A percentile compares a stretch with the other conserved stretches of the same genome.
phyloP scores from a whole-genome alignment of 2,888 invertebrate genomes.

The Pachydiplax longipennis region DNA sequence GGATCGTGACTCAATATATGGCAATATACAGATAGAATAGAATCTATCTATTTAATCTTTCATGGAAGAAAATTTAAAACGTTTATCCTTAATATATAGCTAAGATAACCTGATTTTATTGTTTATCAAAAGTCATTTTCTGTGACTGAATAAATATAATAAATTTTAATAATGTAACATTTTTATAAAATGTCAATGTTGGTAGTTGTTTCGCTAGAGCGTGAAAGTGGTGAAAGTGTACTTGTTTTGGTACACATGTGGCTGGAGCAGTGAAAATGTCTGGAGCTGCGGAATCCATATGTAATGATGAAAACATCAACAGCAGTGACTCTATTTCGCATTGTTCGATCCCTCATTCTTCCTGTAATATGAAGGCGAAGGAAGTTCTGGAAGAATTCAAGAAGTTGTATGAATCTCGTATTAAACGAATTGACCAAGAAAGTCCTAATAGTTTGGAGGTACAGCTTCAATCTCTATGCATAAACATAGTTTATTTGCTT shows the following conservation, averaged over 20 bases:
- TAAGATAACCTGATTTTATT: too few species aligned
- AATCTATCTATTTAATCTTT: too few species aligned
- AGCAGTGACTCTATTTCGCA: neutral
- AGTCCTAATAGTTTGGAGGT: slow-evolving; percentile 57
- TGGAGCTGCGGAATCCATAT: neutral
- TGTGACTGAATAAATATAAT: too few species aligned
- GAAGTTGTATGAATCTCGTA: slow-evolving; percentile 67
- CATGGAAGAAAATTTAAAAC: too few species aligned
- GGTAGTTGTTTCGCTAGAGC: neutral
- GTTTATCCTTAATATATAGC: too few species aligned
- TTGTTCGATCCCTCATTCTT: neutral
- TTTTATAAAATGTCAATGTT: neutral
- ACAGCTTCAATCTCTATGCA: neutral
- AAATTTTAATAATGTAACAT: neutral
- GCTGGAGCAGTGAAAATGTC: neutral
- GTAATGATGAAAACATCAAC: neutral
- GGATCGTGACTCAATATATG: too few species aligned
- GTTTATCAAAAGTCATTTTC: too few species aligned
- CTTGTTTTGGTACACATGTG: neutral
- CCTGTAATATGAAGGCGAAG: neutral
- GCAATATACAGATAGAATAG: too few species aligned
- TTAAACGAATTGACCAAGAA: slow-evolving; percentile 65
- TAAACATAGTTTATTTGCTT: neutral
- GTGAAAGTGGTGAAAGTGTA: neutral
- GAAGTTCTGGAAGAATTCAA: slow-evolving; percentile 69